Evolutionary conservation across 2,888 invertebrate species (phyloP), one percentile per base, ranked within the genome.

Genomic region (Noctua fimbriata): DNA sequence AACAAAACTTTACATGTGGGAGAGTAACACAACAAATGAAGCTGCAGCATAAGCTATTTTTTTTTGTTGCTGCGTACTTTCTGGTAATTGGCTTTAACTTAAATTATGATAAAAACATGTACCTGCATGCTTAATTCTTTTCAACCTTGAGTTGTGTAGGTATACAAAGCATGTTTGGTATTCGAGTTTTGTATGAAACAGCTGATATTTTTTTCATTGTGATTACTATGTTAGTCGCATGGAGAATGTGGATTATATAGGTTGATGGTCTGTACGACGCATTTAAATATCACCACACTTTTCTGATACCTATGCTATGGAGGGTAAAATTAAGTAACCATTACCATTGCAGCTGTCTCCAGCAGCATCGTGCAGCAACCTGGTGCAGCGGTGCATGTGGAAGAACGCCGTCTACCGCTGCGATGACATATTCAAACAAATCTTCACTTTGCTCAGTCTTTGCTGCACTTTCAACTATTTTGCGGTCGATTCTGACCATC

Each of bases 401-500:
- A 97, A 97, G 88, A 97, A 97, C 28, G 92, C 93, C 0, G 88
- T 94, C 2, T 95, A 94, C 32, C 94, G 95, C 3, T 98, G 98
- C 84, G 94, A 95, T 2, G 91, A 95, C 41, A 88, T 97, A 1
- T 97, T 98, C 86, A 93, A 95, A 71, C 94, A 93, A 63, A 93
- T 97, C 0, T 94, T 96, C 76, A 96, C 97, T 0, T 87, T 96
- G 44, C 92, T 97, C 67, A 97, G 97, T 47, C 90, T 97, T 1
- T 98, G 98, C 86, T 98, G 98, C 89, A 94, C 97, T 4, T 98
- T 98, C 87, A 98, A 98, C 90, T 97, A 97, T 88, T 97, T 96
- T 73, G 97, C 96, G 0, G 88, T 95, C 3, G 93, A 94, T 0
- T 71, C 86, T 0, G 44, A 14, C 1, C 2, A 21, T 28, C 44